Evolutionary conservation across 2,888 invertebrate genomes (phyloP).

Genomic region (Sesia apiformis): DNA sequence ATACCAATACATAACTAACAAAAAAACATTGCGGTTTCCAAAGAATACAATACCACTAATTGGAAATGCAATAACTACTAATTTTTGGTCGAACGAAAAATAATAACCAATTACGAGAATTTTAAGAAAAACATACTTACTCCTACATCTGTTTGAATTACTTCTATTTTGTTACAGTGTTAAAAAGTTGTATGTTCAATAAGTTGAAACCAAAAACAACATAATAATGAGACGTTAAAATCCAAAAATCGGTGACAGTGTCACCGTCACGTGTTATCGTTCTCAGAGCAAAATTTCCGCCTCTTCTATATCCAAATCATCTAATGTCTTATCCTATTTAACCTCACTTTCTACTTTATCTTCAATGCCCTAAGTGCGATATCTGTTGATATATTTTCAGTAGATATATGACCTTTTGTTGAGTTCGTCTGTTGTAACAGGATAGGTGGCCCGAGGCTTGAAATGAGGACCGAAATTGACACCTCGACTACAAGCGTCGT

Average conservation of each 20-base stretch:
- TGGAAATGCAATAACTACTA: no score
- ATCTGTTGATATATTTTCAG: no score
- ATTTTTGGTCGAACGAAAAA: no score
- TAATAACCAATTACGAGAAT: no score
- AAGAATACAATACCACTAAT: no score
- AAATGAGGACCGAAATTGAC: slow-evolving; percentile 11
- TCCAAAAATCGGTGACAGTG: slow-evolving; percentile 14
- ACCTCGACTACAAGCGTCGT: slow-evolving; percentile 13
- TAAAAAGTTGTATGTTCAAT: no score
- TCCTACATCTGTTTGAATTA: no score
- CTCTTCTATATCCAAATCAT: neutral
- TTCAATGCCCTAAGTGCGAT: neutral
- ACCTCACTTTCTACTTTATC: neutral
- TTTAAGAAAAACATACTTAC: no score
- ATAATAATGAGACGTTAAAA: slow-evolving; percentile 13
- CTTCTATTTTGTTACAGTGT: no score
- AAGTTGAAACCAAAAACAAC: neutral
- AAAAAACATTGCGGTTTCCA: no score
- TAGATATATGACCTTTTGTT: neutral
- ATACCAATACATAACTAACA: no score
- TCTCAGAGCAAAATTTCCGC: slow-evolving; percentile 10
- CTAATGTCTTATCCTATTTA: neutral
- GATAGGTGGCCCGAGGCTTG: neutral
- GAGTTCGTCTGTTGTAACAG: neutral
- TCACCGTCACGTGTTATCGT: slow-evolving; percentile 16